phyloP scores from a whole-genome alignment of 2,113 vertebrate genomes.

The Tetrao urogallus region DNA sequence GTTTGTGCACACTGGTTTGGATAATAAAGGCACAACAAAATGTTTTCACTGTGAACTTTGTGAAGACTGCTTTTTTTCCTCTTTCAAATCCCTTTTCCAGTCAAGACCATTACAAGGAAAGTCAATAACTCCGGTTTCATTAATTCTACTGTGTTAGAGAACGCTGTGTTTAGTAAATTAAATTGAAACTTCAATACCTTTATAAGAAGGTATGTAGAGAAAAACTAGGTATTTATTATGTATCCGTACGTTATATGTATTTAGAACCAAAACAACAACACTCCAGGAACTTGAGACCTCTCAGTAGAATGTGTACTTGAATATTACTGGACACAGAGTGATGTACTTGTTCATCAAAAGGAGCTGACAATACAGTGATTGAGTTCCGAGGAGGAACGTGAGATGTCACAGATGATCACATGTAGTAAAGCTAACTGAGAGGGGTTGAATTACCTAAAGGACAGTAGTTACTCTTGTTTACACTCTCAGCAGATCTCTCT shows the following conservation, averaged over 20 bases:
- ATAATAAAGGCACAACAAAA: background rate
- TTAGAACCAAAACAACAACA: background rate
- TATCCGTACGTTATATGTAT: background rate
- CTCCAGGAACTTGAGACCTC: background rate
- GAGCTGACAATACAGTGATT: background rate
- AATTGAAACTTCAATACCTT: background rate
- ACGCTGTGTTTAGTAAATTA: background rate
- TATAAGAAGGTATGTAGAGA: background rate
- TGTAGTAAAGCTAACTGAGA: background rate
- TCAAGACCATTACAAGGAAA: background rate
- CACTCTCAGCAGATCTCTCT: background rate
- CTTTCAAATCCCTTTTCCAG: background rate
- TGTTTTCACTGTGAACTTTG: background rate
- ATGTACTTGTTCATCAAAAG: background rate
- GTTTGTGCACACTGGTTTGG: background rate
- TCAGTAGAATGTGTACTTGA: background rate
- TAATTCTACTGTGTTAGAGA: background rate
- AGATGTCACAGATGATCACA: background rate
- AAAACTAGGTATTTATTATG: background rate
- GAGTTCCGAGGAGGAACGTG: background rate
- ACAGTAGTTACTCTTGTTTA: constrained; percentile 16
- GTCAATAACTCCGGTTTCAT: background rate
- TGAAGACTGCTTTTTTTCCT: background rate
- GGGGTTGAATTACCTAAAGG: background rate
- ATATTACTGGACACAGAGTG: background rate